These are phyloP conservation scores for Hydrophis major DNA, from an alignment of 2,797 vertebrate species.

Conservation along the genomic window DNA sequence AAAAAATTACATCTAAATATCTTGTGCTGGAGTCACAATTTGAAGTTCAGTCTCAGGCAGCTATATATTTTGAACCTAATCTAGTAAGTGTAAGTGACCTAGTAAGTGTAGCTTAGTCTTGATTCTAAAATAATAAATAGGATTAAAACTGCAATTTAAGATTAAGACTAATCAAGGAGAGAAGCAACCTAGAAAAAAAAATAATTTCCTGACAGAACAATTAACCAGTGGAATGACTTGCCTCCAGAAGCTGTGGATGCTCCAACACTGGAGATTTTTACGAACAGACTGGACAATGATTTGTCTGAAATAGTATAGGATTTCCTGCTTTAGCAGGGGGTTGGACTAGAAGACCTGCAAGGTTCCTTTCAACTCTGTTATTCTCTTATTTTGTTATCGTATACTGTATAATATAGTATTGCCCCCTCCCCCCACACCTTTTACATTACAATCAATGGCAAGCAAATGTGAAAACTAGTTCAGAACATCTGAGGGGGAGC, in stretches of 20 bases:
- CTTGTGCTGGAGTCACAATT: background rate
- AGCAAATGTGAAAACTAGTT: background rate
- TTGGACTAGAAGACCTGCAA: background rate
- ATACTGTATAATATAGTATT: background rate
- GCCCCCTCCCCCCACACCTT: background rate
- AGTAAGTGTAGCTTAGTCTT: background rate
- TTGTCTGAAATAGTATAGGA: too few relatives aligned
- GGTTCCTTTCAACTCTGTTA: background rate
- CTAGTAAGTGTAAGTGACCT: background rate
- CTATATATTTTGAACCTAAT: background rate
- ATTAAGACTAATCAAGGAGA: background rate
- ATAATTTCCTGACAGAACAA: background rate
- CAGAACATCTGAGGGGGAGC: background rate
- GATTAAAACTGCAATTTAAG: background rate
- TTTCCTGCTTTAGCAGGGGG: background rate
- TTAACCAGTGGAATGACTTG: background rate
- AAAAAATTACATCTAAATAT: background rate
- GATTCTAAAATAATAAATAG: background rate
- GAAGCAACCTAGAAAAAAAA: background rate
- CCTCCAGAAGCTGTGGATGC: background rate
- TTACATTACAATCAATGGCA: background rate
- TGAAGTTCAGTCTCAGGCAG: background rate
- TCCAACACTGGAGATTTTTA: background rate
- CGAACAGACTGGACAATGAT: too few relatives aligned
- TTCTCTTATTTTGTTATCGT: background rate